Base-by-base conservation (phyloP, 2,113 vertebrate species). In the Stictonetta naevosa region DNA sequence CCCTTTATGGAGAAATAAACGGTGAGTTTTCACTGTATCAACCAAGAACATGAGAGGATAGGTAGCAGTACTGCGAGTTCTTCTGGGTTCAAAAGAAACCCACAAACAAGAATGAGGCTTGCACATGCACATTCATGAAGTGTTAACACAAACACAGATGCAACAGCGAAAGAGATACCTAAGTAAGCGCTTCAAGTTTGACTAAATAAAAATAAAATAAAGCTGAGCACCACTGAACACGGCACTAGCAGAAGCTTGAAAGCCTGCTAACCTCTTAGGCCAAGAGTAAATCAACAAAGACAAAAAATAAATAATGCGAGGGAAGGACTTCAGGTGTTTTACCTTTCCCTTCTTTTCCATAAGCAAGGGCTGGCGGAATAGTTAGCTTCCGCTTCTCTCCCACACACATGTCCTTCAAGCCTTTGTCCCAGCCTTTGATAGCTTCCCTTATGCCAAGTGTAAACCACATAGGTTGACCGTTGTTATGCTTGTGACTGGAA, bases 301-400 rank as follows among this genome's bases (percentile, higher is more conserved):
- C 68, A 23, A 42, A 67, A 38, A n/a, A 90, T 63, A 15, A 42
- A 28, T 58, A 16, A 71, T 83, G 31, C 19, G 62, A 48, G 53
- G 4, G 40, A 58, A 88, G 26, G 21, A 66, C 31, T 90, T 72
- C 31, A 73, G 42, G 20, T 33, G 17, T 33, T 76, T 94, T 98
- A 99, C 99, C 99, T 99, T 99, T 99, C 89, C 99, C 99, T 96
- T 99, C 99, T 97, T 99, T 99, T 90, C 99, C 99, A 89, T 99
- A 99, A 55, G 97, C 99, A 90, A 99, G 98, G 55, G 98, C 96
- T 59, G 99, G 97, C 81, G 99, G 99, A 80, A 99, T 81, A 38
- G 96, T 98, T 59, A 99, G 97, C 90, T 99, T 99, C 85, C 99
- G 97, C 92, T 98, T 99, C 93, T 99, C 99, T 93, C 99, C 99